Conservation (phyloP, 1,140 invertebrate species). For the Drosophila obscura region DNA sequence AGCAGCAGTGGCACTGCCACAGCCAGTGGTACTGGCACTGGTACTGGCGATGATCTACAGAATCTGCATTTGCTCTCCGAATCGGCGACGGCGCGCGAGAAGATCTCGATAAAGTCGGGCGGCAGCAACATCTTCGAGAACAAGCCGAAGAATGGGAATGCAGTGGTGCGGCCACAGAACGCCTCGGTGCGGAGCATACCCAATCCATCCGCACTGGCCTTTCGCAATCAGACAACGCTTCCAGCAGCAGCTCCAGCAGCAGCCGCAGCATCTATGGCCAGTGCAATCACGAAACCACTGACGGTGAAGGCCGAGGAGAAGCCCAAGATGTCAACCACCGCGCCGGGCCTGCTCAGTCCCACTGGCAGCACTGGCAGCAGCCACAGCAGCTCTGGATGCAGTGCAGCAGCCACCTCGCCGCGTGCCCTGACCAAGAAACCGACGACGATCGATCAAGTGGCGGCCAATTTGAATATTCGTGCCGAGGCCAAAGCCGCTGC, state of each 20-base stretch:
- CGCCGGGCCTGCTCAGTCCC: slow-evolving; percentile 37
- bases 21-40: not conserved
- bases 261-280: not conserved
- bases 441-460: slow-evolving; percentile 79
- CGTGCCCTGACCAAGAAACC: slow-evolving; percentile 64
- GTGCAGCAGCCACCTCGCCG: slow-evolving; percentile 53
- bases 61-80: slow-evolving; percentile 81
- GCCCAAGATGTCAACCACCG: slow-evolving; percentile 31
- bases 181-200: slow-evolving; percentile 82
- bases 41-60: slow-evolving; percentile 68
- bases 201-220: slow-evolving; percentile 82
- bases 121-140: slow-evolving; percentile 44
- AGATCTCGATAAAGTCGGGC: slow-evolving; percentile 71
- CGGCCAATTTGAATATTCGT: slow-evolving; percentile 80
- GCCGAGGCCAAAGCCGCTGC: slow-evolving; percentile 78
- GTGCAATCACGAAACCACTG: slow-evolving; percentile 37
- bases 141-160: slow-evolving; percentile 66
- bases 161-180: slow-evolving; percentile 79
- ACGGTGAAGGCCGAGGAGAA: slow-evolving; percentile 53
- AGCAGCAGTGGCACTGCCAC: not conserved
- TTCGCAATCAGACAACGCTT: slow-evolving; percentile 71
- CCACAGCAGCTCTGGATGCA: slow-evolving; percentile 20
- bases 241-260: slow-evolving; percentile 11
- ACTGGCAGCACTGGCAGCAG: slow-evolving; percentile 21
- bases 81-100: slow-evolving; percentile 77